Percentiles rank a stretch among this genome's conserved stretches.
Conservation (phyloP, 2,113 vertebrate genomes). For the Siphamia tubifer region DNA sequence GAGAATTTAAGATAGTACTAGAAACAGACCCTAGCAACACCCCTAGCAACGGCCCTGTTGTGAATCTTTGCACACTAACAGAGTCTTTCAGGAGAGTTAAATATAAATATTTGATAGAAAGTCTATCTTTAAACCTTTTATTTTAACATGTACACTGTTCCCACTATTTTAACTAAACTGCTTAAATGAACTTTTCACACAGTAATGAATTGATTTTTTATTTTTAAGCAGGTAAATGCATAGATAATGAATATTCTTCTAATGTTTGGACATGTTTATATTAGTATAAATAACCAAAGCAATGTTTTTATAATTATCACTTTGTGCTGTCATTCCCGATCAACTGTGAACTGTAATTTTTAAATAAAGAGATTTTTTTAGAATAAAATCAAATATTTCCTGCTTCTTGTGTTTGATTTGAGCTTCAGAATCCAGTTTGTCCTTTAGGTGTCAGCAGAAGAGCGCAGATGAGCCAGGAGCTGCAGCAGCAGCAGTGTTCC, state of each 20-base stretch:
- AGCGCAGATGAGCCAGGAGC: not conserved
- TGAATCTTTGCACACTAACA: conserved; percentile 47
- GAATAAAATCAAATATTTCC: conserved; percentile 4
- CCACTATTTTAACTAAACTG: no score
- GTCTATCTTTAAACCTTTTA: conserved; percentile 41
- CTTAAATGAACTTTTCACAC: no score
- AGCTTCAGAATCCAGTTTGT: conserved; percentile 51
- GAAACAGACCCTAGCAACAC: no score
- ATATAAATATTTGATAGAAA: conserved; percentile 52
- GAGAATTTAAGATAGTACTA: no score
- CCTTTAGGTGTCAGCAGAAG: conserved; percentile 80
- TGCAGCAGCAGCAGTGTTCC: not conserved
- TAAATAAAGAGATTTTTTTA: conserved; percentile 62
- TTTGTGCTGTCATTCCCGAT: conserved; percentile 61
- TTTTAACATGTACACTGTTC: no score
- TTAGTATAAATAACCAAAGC: conserved; percentile 66
- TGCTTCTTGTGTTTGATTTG: not conserved
- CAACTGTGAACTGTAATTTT: conserved; percentile 76
- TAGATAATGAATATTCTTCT: not conserved
- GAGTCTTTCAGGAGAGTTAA: conserved; percentile 33
- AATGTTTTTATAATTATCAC: conserved; percentile 33
- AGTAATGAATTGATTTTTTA: not conserved
- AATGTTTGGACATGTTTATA: conserved; percentile 43
- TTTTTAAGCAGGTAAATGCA: not conserved
- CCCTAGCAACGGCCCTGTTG: no score